A percentile compares a stretch with the other conserved stretches of the same genome.
Evolutionary conservation across 2,113 vertebrate species (phyloP).

Genomic region (Urocitellus parryii): DNA sequence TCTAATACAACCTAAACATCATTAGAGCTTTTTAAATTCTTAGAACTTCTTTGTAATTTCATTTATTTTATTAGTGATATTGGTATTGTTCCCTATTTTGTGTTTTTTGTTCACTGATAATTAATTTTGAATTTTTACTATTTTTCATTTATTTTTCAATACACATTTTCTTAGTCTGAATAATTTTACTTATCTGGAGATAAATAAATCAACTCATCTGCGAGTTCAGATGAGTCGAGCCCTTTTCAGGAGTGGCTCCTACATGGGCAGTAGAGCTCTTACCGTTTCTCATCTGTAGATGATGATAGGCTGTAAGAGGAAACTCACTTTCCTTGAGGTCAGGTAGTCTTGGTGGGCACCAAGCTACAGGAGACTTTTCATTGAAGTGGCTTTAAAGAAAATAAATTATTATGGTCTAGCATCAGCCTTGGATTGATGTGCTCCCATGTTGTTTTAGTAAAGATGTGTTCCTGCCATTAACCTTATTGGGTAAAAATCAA

Average conservation of each 20-base stretch:
- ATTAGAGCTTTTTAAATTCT: background rate
- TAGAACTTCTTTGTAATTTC: background rate
- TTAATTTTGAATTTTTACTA: constrained; percentile 3
- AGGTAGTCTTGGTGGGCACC: background rate
- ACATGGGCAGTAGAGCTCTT: background rate
- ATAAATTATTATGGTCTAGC: background rate
- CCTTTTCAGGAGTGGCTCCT: background rate
- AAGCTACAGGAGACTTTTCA: background rate
- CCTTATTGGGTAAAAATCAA: background rate
- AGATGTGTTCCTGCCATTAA: background rate
- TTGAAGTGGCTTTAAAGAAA: background rate
- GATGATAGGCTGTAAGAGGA: background rate
- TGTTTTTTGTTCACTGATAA: background rate
- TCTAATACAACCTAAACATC: background rate
- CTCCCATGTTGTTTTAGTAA: background rate
- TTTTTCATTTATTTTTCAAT: constrained; percentile 34
- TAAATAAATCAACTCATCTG: background rate
- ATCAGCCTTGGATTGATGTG: background rate
- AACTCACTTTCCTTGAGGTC: background rate
- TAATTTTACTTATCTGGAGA: background rate
- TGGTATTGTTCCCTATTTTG: background rate
- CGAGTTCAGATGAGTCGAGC: background rate
- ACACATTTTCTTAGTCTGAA: background rate
- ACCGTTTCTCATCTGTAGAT: background rate
- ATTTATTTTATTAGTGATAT: background rate